Evolutionary conservation across 2,888 invertebrate genomes (phyloP), one percentile per base, ranked within the genome.

Genomic region (Galerucella pusilla): DNA sequence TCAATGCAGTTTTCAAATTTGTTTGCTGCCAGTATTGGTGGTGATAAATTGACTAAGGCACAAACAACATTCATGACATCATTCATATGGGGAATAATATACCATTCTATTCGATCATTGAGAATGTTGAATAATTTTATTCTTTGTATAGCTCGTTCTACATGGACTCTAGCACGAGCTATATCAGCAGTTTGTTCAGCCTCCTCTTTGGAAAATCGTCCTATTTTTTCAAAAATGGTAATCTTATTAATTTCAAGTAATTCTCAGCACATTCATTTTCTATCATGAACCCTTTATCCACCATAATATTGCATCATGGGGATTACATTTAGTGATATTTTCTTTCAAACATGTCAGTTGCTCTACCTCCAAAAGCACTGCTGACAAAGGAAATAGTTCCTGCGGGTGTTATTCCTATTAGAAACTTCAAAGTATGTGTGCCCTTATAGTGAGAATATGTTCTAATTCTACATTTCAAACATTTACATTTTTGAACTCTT

Each of bases 371-470:
- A 74, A 66, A 75, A 42, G 73, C 45, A 46, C 46, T 45, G 66
- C 70, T 70, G n/a, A 73, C 64, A 71, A 71, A 75, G 42, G 54
- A 66, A 52, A 71, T 71, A 54, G 71, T 4, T 28, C 75, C 67
- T n/a, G 20, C 75, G 25, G 75, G 75, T 57, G 65, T 46, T 64
- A 75, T 68, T 45, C 72, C 60, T 54, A 57, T 60, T 59, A 72
- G 59, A 14, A 71, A 76, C 49, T 74, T 76, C 1, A 76, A 67
- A 46, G 71, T 76, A 11, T 42, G 14, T 10, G 35, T 60, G 45
- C 25, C 42, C 68, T 72, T 73, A 70, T 73, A 73, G 42, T 73
- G 76, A 2, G 73, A 71, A 64, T 76, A 76, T 63, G 54, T 60
- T 25, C 46, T 61, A 25, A 73, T 68, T 14, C 73, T 35, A 52